Conservation (phyloP, 23 tunicate genomes). For the Halocynthia aurantium region DNA sequence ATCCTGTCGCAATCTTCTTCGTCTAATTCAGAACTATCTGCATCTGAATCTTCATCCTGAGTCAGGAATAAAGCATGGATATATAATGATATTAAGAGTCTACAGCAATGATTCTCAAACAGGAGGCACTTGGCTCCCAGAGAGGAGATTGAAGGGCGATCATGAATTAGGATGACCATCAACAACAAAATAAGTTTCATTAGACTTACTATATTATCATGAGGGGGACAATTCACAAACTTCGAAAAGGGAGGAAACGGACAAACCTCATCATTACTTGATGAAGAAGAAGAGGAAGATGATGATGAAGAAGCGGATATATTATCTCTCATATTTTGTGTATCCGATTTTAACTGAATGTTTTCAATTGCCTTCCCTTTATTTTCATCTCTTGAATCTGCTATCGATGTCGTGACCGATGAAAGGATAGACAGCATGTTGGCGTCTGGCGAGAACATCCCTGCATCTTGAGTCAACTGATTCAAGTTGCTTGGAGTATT, state of each 20-base stretch:
- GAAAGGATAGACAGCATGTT: constrained; percentile 17
- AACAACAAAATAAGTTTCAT: too few relatives aligned
- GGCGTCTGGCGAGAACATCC: neutral
- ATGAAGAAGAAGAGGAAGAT: constrained; percentile 25
- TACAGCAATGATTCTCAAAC: too few relatives aligned
- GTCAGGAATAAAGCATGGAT: neutral
- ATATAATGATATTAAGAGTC: too few relatives aligned
- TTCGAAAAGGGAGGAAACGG: too few relatives aligned
- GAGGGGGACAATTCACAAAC: too few relatives aligned
- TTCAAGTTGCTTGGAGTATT: too few relatives aligned
- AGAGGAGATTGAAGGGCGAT: too few relatives aligned
- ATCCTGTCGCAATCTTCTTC: constrained; percentile 60
- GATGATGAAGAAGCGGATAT: constrained; percentile 10
- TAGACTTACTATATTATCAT: too few relatives aligned
- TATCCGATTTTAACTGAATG: neutral
- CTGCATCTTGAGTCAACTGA: neutral
- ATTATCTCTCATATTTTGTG: constrained; percentile 4
- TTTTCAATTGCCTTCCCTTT: neutral
- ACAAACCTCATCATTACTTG: constrained; percentile 18
- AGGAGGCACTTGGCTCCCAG: too few relatives aligned
- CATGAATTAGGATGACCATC: too few relatives aligned
- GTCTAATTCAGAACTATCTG: constrained; percentile 86
- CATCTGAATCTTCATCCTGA: constrained; percentile 80
- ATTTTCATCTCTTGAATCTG: too few relatives aligned
- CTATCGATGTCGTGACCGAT: constrained; percentile 10